Base-by-base conservation (phyloP, 2,113 vertebrate species). In the Clarias gariepinus region DNA sequence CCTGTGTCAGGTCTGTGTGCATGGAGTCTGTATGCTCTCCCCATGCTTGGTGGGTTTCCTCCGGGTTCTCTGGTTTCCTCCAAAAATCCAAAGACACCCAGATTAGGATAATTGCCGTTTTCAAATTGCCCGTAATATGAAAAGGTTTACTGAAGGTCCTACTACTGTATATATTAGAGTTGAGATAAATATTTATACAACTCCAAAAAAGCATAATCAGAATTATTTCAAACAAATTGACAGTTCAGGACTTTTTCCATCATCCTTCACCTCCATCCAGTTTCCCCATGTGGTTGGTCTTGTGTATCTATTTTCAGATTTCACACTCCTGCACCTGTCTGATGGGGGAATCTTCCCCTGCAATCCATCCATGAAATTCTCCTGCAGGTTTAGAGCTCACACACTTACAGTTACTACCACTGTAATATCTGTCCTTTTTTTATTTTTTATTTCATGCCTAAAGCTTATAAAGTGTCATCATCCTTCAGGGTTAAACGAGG, bases 271-370 rank as follows among this genome's bases (percentile, higher is more conserved):
- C 30, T 1, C 0, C 73, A 61, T 78, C 73, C 73, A 41, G 21
- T 16, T 53, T 66, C 7, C 36, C n/a, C 58, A 18, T 47, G 28
- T 85, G 61, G 16, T 33, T 85, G 41, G 23, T 63, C n/a, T n/a
- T 0, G 52, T 21, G 60, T 11, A 66, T 85, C 74, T 85, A 85
- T 77, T 53, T 85, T 78, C n/a, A 53, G n/a, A 23, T 74, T 53
- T n/a, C 33, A 36, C 76, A 11, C 9, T 47, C n/a, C 3, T 77
- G n/a, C n/a, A 78, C 60, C 60, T 63, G 55, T 30, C 41, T n/a
- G 18, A 0, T 58, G n/a, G 60, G 78, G 33, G 60, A 78, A 30
- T 77, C 60, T 23, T 19, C 41, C 25, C 21, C 2, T 33, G 18
- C 11, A 64, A 85, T 33, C 58, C 58, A 52, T 2, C 58, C 58